Base-by-base conservation (phyloP, 2,888 invertebrate species). In the Gymnocheta viridis region DNA sequence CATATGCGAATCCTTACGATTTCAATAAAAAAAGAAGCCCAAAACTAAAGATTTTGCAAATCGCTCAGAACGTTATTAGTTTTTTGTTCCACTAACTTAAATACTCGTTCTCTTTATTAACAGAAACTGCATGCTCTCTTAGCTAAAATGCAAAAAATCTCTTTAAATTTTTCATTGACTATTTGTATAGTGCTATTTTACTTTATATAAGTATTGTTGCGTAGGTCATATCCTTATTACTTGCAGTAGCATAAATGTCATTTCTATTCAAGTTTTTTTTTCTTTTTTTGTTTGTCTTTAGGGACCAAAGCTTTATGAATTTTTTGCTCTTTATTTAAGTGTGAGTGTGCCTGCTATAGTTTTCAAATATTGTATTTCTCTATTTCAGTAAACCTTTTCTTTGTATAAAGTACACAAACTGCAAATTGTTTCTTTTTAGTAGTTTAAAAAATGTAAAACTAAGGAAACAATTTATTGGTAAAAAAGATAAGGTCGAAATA, bases 151-250 rank as follows among this genome's bases (percentile, higher is more conserved):
- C 0, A 4, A 1, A n/a, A 14, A n/a, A 49, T 74, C 24, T 0
- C 9, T 73, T 14, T 2, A 27, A 32, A 3, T 10, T 24, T 27
- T 60, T 60, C 9, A 49, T 73, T 49, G 17, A 44, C 4, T 24
- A 14, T 35, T 44, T 22, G 4, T 22, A 7, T 49, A 6, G 2
- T 6, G 7, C 6, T 49, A 10, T 2, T 49, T 17, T 4, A 12
- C 4, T 44, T 22, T 32, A 49, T 54, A 66, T 44, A 49, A 49
- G 12, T 79, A 44, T 44, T 80, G 77, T 83, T 80, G 80, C 67
- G 83, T 84, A 84, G 83, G 83, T 80, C 83, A 84, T 84, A 81
- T 84, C 67, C 60, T 80, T 77, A 73, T 77, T 84, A 77, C 67
- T 81, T 72, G 41, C 51, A 72, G 17, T 22, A 32, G 9, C 24